phyloP scores from a whole-genome alignment of 2,888 invertebrate genomes.

The Julus scandinavius region DNA sequence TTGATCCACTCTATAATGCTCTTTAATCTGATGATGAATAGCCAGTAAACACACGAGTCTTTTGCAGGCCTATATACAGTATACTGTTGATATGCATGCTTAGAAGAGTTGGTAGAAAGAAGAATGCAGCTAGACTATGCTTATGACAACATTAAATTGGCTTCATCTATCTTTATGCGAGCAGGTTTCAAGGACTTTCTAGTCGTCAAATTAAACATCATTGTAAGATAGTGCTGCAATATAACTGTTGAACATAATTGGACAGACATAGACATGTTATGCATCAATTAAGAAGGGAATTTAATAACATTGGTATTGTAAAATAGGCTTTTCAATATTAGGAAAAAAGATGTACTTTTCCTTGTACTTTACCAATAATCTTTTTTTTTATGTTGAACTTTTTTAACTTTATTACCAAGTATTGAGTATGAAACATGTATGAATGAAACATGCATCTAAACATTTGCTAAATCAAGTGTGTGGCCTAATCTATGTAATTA shows the following conservation, averaged over 20 bases:
- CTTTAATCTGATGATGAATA: slow-evolving; percentile 55
- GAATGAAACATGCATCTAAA: neutral
- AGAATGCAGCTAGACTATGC: neutral
- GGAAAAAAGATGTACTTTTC: too few relatives aligned
- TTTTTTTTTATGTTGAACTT: neutral
- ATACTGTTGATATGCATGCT: slow-evolving; percentile 12
- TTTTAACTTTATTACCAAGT: neutral
- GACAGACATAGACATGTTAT: too few relatives aligned
- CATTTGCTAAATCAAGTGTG: neutral
- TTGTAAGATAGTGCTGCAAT: too few relatives aligned
- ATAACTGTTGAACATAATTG: too few relatives aligned
- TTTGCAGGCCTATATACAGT: neutral
- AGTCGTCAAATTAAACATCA: too few relatives aligned
- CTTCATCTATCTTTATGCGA: neutral
- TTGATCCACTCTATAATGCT: slow-evolving; percentile 52
- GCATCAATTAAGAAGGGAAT: too few relatives aligned
- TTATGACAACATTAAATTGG: neutral
- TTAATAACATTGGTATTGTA: too few relatives aligned
- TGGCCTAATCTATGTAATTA: too few relatives aligned
- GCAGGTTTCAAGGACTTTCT: too few relatives aligned
- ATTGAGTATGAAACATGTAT: too few relatives aligned
- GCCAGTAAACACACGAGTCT: slow-evolving; percentile 51
- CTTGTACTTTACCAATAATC: too few relatives aligned
- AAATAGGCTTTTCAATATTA: too few relatives aligned
- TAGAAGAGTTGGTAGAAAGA: neutral